Conservation (phyloP, 2,113 vertebrate genomes). For the Alaudala cheleensis region DNA sequence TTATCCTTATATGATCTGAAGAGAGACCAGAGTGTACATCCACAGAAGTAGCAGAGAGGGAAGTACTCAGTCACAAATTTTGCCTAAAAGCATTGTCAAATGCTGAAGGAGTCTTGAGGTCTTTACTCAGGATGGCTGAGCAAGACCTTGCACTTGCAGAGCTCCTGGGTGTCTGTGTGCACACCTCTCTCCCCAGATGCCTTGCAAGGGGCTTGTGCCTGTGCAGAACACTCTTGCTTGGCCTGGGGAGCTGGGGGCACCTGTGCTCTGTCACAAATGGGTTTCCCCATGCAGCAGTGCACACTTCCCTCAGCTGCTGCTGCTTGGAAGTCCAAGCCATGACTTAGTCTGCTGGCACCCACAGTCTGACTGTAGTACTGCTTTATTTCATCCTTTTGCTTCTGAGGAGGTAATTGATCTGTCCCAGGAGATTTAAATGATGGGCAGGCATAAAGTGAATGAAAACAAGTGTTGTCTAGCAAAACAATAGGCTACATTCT, state of each 20-base stretch:
- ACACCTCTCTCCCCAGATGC: not conserved
- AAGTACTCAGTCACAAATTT: not conserved
- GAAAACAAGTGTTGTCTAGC: not conserved
- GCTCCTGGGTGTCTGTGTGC: not conserved
- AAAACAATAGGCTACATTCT: not conserved
- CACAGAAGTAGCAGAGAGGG: not conserved
- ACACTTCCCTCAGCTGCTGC: not conserved
- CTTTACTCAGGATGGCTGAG: not conserved
- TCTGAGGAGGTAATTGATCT: not conserved
- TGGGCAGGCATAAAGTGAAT: not conserved
- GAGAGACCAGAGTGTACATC: not conserved
- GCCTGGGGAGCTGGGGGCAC: not conserved
- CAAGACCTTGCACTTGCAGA: not conserved
- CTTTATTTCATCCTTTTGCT: not conserved
- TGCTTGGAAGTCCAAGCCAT: not conserved
- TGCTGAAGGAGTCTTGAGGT: not conserved
- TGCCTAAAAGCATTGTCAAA: not conserved
- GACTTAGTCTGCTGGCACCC: not conserved
- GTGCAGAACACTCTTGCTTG: accelerated
- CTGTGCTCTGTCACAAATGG: not conserved
- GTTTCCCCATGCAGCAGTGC: not conserved
- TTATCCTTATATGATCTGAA: not conserved
- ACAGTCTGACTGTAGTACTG: not conserved
- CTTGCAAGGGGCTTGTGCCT: not conserved
- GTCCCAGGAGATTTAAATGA: not conserved